These are phyloP conservation scores for Sitta carolinensis DNA, from an alignment of 2,797 vertebrate genomes.

Conservation along the genomic window DNA sequence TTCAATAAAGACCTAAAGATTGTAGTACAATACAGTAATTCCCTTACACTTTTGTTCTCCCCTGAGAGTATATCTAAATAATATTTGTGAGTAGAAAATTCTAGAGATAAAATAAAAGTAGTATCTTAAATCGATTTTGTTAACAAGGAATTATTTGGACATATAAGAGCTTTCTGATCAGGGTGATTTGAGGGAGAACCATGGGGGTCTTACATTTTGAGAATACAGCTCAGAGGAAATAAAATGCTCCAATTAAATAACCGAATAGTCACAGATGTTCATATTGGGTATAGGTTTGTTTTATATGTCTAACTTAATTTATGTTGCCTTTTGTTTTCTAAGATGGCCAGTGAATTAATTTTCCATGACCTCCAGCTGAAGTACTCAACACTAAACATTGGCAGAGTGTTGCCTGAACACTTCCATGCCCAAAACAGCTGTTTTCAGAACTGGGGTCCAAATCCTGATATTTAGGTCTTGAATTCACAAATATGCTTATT, in stretches of 20 bases:
- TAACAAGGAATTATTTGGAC: background rate
- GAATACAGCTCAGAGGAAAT: background rate
- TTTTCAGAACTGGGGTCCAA: background rate
- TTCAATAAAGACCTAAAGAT: background rate
- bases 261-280: background rate
- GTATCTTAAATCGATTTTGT: background rate
- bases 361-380: constrained; percentile 2
- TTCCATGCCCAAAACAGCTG: background rate
- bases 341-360: background rate
- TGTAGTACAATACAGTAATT: background rate
- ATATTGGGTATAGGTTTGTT: background rate
- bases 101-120: background rate
- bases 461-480: background rate
- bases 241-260: background rate
- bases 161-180: background rate
- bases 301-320: background rate
- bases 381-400: background rate
- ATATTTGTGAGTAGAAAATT: background rate
- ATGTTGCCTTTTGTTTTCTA: background rate
- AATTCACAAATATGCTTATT: background rate
- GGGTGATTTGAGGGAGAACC: background rate
- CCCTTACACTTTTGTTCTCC: background rate
- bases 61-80: background rate
- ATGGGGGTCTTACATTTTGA: background rate
- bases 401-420: background rate